Percentiles rank a stretch among this genome's conserved stretches.
Conservation (phyloP, 2,113 vertebrate genomes). For the Centropus unirufus region DNA sequence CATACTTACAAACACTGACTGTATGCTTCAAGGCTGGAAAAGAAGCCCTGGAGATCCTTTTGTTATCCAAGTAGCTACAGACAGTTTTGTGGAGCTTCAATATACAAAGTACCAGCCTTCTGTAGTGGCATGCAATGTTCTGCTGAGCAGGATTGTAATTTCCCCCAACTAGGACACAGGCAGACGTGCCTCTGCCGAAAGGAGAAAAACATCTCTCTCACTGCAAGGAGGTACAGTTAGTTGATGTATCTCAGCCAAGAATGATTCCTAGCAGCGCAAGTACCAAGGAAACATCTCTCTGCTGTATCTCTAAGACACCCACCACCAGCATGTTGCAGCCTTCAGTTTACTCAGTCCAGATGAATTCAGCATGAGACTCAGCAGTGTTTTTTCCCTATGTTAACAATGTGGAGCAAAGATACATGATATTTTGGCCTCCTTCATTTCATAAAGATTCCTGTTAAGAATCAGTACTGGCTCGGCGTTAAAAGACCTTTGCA, state of each 20-base stretch:
- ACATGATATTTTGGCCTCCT: background rate
- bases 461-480: background rate
- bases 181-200: background rate
- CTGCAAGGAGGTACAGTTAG: background rate
- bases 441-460: background rate
- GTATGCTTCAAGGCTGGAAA: background rate
- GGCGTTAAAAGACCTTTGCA: background rate
- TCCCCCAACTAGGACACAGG: background rate
- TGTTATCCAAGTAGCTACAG: background rate
- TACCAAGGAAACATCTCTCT: background rate
- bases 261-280: background rate
- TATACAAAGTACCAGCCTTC: background rate
- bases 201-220: background rate
- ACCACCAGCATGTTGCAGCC: background rate
- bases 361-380: background rate
- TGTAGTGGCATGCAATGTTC: background rate
- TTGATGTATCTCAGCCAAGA: background rate
- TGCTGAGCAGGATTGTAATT: background rate
- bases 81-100: background rate
- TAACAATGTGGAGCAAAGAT: background rate
- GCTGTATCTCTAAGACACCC: background rate
- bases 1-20: background rate
- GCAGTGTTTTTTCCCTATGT: background rate
- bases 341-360: background rate
- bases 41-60: background rate